These are phyloP conservation scores for Chymomyza procnemis DNA, from an alignment of 2,888 invertebrate species.

Conservation along the genomic window DNA sequence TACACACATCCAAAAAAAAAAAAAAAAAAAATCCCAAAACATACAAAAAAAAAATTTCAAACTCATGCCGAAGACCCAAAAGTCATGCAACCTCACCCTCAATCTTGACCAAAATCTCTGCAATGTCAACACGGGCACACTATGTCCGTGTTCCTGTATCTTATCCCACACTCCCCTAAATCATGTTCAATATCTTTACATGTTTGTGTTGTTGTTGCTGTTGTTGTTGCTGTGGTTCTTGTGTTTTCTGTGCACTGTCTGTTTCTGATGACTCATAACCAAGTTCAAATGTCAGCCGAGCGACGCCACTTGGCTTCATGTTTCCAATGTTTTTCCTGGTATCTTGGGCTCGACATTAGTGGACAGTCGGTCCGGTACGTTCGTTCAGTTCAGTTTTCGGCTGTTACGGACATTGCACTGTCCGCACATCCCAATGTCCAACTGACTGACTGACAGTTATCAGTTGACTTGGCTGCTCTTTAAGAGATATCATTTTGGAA, in stretches of 20 bases:
- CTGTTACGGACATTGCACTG: background rate
- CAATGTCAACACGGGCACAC: constrained; percentile 12
- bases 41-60: constrained; percentile 7
- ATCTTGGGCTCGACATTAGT: constrained; percentile 20
- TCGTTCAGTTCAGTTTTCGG: constrained; percentile 34
- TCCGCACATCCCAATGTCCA: background rate
- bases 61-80: background rate
- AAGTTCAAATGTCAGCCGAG: constrained; percentile 60
- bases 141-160: background rate
- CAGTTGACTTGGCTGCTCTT: constrained; percentile 17
- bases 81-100: constrained; percentile 10
- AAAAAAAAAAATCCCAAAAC: constrained; percentile 15
- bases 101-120: constrained; percentile 21
- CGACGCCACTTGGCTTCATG: constrained; percentile 44
- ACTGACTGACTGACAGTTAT: background rate
- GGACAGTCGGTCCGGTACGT: constrained; percentile 11
- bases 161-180: background rate
- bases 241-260: background rate
- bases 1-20: constrained; percentile 7
- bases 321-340: constrained; percentile 45
- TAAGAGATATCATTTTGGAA: constrained; percentile 34
- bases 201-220: background rate
- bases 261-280: constrained; percentile 60
- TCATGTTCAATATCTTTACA: background rate
- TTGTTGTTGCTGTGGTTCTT: background rate